Conservation (phyloP, 2,888 invertebrate genomes). For the Cremastinae sp. region DNA sequence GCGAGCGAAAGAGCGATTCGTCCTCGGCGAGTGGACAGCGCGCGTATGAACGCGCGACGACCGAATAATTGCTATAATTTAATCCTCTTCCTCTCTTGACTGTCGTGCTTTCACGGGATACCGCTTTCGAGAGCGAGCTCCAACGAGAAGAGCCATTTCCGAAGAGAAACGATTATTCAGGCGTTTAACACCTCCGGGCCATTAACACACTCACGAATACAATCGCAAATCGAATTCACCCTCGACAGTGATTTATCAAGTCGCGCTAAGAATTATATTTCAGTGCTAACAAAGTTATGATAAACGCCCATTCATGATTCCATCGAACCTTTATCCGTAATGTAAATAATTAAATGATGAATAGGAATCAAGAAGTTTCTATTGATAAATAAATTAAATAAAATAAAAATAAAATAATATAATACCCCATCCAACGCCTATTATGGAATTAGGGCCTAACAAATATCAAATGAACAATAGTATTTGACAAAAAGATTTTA, state of each 20-base stretch:
- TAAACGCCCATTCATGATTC: no score
- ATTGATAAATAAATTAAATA: no score
- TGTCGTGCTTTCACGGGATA: constrained; percentile 27
- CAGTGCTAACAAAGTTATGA: no score
- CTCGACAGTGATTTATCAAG: constrained; percentile 48
- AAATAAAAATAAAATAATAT: no score
- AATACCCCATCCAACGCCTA: no score
- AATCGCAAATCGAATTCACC: constrained; percentile 43
- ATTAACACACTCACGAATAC: constrained; percentile 16
- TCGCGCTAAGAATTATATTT: not conserved
- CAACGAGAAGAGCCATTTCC: not conserved
- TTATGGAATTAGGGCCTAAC: no score
- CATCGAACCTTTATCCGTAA: not conserved
- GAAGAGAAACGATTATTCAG: constrained; percentile 14
- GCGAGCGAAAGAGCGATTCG: not conserved
- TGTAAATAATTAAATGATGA: not conserved
- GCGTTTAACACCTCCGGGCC: constrained; percentile 50
- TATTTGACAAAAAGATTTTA: no score
- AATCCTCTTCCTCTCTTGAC: constrained; percentile 31
- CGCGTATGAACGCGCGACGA: not conserved
- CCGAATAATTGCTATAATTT: constrained; percentile 45
- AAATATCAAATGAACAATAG: no score
- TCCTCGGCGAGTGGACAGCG: not conserved
- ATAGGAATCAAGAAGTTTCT: no score
- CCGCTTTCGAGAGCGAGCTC: constrained; percentile 13